phyloP scores from a whole-genome alignment of 2,888 invertebrate genomes.

The Heliconius charithonia region DNA sequence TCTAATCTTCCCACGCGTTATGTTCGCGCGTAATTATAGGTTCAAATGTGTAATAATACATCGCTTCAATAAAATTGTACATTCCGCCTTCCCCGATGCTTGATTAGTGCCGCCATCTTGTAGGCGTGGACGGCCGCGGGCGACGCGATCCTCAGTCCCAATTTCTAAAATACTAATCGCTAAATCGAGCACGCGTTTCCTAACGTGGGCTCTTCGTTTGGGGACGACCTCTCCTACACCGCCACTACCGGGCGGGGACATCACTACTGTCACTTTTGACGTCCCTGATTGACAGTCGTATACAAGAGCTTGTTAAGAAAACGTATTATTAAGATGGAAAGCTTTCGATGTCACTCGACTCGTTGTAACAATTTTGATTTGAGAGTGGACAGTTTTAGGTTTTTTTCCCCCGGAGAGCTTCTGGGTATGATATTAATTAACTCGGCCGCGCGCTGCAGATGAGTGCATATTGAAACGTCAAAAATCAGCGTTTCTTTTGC shows the following conservation, averaged over 20 bases:
- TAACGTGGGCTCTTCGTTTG: conserved; percentile 82
- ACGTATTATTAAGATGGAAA: conserved; percentile 68
- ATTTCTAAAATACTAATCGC: conserved; percentile 83
- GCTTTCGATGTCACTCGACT: conserved; percentile 64
- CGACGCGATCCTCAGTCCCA: conserved; percentile 82
- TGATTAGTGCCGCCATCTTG: conserved; percentile 83
- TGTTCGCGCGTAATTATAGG: conserved; percentile 79
- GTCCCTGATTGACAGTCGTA: conserved; percentile 81
- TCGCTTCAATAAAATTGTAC: conserved; percentile 83
- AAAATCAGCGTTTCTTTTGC: conserved; percentile 79
- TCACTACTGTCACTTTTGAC: conserved; percentile 82
- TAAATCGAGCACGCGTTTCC: conserved; percentile 78
- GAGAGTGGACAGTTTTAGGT: conserved; percentile 49
- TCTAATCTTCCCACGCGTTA: conserved; percentile 82
- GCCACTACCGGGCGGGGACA: conserved; percentile 74
- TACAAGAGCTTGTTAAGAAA: conserved; percentile 76
- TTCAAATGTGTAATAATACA: conserved; percentile 80
- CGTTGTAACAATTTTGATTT: conserved; percentile 47
- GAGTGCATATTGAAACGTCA: conserved; percentile 83
- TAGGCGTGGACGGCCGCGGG: conserved; percentile 80
- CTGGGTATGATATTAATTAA: conserved; percentile 67
- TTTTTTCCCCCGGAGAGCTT: conserved; percentile 51
- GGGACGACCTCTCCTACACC: conserved; percentile 76
- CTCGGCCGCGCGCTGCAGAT: conserved; percentile 62
- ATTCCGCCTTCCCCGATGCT: conserved; percentile 76